A percentile compares a stretch with the other conserved stretches of the same genome.
These are phyloP conservation scores for Apodemia mormo DNA, from an alignment of 2,888 invertebrate species.

Conservation along the genomic window DNA sequence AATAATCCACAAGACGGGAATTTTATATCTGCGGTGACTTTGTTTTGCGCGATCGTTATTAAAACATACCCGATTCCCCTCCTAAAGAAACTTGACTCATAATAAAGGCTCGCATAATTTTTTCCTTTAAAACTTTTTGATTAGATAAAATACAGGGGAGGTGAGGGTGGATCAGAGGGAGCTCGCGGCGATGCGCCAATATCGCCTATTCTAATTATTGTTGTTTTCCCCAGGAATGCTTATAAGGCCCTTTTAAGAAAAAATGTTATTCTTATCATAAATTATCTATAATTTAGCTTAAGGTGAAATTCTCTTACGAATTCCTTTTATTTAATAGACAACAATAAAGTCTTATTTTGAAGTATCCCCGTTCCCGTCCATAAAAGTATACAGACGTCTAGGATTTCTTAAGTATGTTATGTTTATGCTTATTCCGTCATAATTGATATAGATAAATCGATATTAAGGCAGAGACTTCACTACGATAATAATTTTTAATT, in stretches of 20 bases:
- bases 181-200: conserved; percentile 72
- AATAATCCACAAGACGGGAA: neutral
- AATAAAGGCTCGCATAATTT: conserved; percentile 82
- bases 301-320: neutral
- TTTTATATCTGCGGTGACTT: conserved; percentile 35
- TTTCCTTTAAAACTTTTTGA: conserved; percentile 83
- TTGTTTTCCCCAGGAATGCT: conserved; percentile 49
- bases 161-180: conserved; percentile 56
- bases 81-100: conserved; percentile 78
- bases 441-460: too few relatives aligned
- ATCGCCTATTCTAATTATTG: conserved; percentile 80
- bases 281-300: neutral
- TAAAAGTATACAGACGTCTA: too few relatives aligned
- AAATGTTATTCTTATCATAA: conserved; percentile 8
- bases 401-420: too few relatives aligned
- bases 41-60: conserved; percentile 73
- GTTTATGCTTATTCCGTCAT: too few relatives aligned
- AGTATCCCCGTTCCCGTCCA: too few relatives aligned
- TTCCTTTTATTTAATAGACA: too few relatives aligned
- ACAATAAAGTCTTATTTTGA: too few relatives aligned
- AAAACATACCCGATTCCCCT: conserved; percentile 79
- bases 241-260: conserved; percentile 15
- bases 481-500: too few relatives aligned
- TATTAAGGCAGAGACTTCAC: too few relatives aligned
- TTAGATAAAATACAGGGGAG: conserved; percentile 83